Evolutionary conservation across 2,888 invertebrate species (phyloP).

Genomic region (Iphiclides podalirius): DNA sequence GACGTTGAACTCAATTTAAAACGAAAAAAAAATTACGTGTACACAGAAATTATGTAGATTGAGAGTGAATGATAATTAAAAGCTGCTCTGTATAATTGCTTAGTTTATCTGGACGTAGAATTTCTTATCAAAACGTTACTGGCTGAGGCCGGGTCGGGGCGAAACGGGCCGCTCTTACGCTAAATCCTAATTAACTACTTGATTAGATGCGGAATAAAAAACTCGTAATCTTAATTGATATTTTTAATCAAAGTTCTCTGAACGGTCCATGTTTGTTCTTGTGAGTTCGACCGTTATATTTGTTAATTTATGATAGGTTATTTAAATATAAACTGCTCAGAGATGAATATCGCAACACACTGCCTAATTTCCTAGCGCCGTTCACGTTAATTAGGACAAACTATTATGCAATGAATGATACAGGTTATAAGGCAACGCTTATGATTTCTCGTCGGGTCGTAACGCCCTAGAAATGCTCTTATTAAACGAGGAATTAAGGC

Average conservation of each 20-base stretch:
- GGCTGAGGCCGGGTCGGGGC: slow-evolving; percentile 21
- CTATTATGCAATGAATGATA: slow-evolving; percentile 20
- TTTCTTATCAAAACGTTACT: slow-evolving; percentile 26
- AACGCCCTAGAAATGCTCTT: slow-evolving; percentile 51
- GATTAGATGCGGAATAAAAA: slow-evolving; percentile 70
- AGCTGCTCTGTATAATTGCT: slow-evolving; percentile 12
- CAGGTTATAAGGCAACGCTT: too few species aligned
- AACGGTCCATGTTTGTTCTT: slow-evolving; percentile 29
- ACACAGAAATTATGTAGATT: slow-evolving; percentile 15
- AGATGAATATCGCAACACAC: slow-evolving; percentile 1
- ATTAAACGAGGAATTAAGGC: slow-evolving; percentile 55
- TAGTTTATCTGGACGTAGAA: slow-evolving; percentile 17
- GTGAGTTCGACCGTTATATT: slow-evolving; percentile 29
- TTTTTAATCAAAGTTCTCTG: slow-evolving; percentile 64
- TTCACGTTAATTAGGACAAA: slow-evolving; percentile 26
- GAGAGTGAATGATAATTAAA: slow-evolving; percentile 12
- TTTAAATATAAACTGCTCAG: slow-evolving; percentile 25
- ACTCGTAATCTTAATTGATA: slow-evolving; percentile 71
- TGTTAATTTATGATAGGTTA: slow-evolving; percentile 30
- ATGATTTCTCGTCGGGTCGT: too few species aligned
- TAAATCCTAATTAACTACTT: slow-evolving; percentile 72
- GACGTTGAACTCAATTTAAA: too few species aligned
- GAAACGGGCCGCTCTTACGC: slow-evolving; percentile 39
- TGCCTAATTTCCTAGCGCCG: slow-evolving; percentile 23
- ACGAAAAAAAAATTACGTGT: not conserved